These are phyloP conservation scores for Peromyscus polionotus DNA, from an alignment of 2,113 vertebrate species.

Conservation along the genomic window DNA sequence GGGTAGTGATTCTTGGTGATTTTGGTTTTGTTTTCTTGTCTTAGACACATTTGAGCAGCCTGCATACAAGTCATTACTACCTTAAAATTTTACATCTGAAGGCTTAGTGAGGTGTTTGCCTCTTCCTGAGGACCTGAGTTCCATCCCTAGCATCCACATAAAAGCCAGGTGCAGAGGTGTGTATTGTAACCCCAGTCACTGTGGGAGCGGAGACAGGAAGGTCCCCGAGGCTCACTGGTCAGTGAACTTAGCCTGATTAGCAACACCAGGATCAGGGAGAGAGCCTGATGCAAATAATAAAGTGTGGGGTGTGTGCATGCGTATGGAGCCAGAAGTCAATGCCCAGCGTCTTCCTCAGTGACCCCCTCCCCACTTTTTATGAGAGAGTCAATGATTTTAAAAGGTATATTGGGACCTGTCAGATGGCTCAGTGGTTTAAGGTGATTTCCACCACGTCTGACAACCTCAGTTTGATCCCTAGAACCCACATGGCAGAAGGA, in stretches of 20 bases:
- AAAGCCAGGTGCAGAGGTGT: background rate
- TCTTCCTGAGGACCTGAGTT: background rate
- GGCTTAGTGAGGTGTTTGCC: background rate
- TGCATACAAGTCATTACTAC: background rate
- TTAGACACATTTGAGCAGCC: conserved; percentile 2
- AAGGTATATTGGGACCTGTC: background rate
- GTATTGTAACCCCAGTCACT: too few species aligned
- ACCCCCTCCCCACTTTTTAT: background rate
- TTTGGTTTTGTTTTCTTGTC: background rate
- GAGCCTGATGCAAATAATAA: background rate
- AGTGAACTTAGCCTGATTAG: background rate
- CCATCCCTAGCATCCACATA: background rate
- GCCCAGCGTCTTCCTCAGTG: background rate
- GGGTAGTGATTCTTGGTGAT: background rate
- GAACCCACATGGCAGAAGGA: background rate
- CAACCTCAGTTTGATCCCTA: background rate
- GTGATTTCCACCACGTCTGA: background rate
- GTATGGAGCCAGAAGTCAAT: background rate
- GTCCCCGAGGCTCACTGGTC: too few species aligned
- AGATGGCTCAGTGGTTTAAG: background rate
- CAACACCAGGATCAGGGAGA: background rate
- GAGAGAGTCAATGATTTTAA: background rate
- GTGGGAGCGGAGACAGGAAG: too few species aligned
- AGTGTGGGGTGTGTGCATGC: background rate
- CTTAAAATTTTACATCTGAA: background rate